Evolutionary conservation across 2,888 invertebrate genomes (phyloP).

Genomic region (Neria commutata): DNA sequence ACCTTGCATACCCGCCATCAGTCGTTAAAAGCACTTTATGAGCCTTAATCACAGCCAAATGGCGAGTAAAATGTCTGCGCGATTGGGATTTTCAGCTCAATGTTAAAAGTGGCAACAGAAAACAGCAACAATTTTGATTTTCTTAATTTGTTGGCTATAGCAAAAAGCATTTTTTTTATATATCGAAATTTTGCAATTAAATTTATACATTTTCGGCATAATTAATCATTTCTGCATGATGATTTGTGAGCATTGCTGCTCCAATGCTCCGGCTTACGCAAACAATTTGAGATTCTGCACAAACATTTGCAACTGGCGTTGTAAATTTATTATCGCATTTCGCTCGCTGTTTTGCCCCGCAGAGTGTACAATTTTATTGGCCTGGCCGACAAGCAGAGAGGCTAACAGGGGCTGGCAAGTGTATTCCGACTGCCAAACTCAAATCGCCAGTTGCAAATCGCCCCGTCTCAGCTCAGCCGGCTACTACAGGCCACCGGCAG

Average conservation of each 20-base stretch:
- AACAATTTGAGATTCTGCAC: too few species aligned
- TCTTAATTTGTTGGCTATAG: too few species aligned
- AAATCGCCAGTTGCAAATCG: too few species aligned
- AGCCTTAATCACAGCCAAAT: background rate
- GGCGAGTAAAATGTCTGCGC: too few species aligned
- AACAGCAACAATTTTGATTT: background rate
- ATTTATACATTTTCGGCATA: background rate
- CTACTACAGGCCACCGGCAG: too few species aligned
- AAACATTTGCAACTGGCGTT: background rate
- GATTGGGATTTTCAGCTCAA: background rate
- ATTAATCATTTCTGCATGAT: background rate
- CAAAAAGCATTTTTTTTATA: background rate
- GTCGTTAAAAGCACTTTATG: background rate
- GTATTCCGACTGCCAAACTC: background rate
- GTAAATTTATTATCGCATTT: background rate
- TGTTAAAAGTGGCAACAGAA: background rate
- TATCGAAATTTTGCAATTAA: background rate
- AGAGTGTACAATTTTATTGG: background rate
- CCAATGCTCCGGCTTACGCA: too few species aligned
- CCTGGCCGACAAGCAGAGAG: background rate
- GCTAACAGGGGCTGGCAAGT: too few species aligned
- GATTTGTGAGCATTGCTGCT: too few species aligned
- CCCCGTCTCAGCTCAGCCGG: too few species aligned
- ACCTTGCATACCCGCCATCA: background rate
- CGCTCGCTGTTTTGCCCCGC: background rate